phyloP scores from a whole-genome alignment of 2,888 invertebrate species.

The Eulithis prunata region DNA sequence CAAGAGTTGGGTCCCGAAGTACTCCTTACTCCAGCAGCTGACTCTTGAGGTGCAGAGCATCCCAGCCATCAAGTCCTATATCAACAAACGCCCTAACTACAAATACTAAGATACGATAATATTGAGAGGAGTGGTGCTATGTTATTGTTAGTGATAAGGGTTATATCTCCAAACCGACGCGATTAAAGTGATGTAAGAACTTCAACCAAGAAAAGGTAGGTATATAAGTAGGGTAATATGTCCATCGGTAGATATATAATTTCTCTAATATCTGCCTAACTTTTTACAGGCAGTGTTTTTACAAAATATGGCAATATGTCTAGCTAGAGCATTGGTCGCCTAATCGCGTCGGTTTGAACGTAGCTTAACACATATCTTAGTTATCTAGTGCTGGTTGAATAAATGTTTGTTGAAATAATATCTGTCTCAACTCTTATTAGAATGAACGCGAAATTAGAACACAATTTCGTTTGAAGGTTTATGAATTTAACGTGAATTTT shows the following conservation, averaged over 20 bases:
- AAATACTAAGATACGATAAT: constrained; percentile 32
- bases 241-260: too few species aligned
- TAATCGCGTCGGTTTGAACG: constrained; percentile 2
- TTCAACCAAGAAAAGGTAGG: too few species aligned
- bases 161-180: too few species aligned
- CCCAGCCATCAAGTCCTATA: constrained; percentile 52
- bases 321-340: too few species aligned
- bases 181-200: too few species aligned
- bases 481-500: too few species aligned
- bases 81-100: constrained; percentile 51
- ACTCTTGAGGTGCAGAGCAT: constrained; percentile 48
- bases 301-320: too few species aligned
- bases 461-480: too few species aligned
- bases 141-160: not conserved
- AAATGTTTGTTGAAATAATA: constrained; percentile 6
- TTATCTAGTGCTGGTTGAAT: constrained; percentile 2
- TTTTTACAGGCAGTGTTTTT: too few species aligned
- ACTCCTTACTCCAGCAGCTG: constrained; percentile 46
- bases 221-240: too few species aligned
- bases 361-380: not conserved
- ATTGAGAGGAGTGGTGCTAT: not conserved
- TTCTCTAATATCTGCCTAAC: too few species aligned
- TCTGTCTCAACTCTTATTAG: not conserved
- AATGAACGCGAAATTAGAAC: too few species aligned
- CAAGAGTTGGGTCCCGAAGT: constrained; percentile 46